Evolutionary conservation across 2,797 vertebrate genomes (phyloP).

Genomic region (Mallotus villosus): DNA sequence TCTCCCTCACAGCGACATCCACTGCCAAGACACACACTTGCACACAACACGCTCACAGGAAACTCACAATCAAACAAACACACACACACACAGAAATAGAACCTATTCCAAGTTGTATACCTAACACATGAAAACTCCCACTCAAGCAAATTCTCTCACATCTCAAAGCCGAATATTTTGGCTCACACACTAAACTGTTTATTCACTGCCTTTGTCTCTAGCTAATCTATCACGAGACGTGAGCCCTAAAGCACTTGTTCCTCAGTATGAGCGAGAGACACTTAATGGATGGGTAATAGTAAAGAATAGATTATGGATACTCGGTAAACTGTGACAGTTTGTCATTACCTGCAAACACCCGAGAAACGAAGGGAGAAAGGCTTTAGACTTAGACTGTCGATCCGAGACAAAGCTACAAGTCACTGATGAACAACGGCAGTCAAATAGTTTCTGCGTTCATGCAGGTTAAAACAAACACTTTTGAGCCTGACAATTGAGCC

Average conservation of each 20-base stretch:
- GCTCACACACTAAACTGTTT: slow-evolving; percentile 1
- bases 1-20: slow-evolving; percentile 39
- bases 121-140: slow-evolving; percentile 1
- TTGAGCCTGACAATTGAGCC: no score
- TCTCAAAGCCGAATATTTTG: not conserved
- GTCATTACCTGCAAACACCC: no score
- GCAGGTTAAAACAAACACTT: no score
- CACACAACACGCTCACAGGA: slow-evolving; percentile 7
- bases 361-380: not conserved
- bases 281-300: not conserved
- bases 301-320: not conserved
- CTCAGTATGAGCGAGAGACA: not conserved
- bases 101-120: not conserved
- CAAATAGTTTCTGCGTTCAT: no score
- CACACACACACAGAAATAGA: slow-evolving; percentile 5
- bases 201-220: not conserved
- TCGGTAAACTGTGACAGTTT: not conserved
- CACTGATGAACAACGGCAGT: no score
- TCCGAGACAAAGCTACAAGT: not conserved
- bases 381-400: not conserved
- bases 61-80: slow-evolving; percentile 16
- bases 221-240: not conserved
- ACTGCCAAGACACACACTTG: slow-evolving; percentile 51
- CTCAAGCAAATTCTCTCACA: slow-evolving; percentile 9
- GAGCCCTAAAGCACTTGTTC: not conserved